phyloP scores from a whole-genome alignment of 1,140 invertebrate species.

The Bombus ignitus region DNA sequence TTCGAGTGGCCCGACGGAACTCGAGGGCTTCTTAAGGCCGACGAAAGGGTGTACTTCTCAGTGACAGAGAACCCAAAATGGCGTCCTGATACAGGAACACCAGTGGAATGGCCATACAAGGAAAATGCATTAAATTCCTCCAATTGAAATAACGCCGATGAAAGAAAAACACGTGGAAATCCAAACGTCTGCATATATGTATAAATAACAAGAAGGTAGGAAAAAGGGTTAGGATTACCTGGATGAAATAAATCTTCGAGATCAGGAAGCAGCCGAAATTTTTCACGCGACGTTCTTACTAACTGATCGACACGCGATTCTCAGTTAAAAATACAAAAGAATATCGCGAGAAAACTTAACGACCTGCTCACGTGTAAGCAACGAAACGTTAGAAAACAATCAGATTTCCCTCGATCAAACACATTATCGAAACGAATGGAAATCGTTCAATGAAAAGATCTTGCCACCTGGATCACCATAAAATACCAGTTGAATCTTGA shows the following conservation, averaged over 20 bases:
- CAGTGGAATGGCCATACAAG: slow-evolving; percentile 57
- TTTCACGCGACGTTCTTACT: too few relatives aligned
- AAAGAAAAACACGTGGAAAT: slow-evolving; percentile 43
- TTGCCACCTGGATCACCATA: background rate
- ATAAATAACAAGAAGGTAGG: background rate
- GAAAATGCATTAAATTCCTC: slow-evolving; percentile 69
- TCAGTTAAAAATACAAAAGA: too few relatives aligned
- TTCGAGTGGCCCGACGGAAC: slow-evolving; percentile 69
- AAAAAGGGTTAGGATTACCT: too few relatives aligned
- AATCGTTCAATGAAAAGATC: background rate
- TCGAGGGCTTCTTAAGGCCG: slow-evolving; percentile 69
- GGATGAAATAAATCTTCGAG: too few relatives aligned
- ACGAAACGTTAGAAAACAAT: too few relatives aligned
- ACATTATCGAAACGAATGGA: background rate
- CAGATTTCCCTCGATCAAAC: background rate
- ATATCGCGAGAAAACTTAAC: too few relatives aligned
- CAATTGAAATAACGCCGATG: slow-evolving; percentile 39
- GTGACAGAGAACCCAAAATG: slow-evolving; percentile 70
- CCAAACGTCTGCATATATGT: background rate
- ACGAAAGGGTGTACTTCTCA: slow-evolving; percentile 71
- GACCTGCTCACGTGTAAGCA: too few relatives aligned
- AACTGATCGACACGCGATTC: too few relatives aligned
- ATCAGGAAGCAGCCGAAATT: too few relatives aligned
- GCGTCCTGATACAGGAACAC: slow-evolving; percentile 68
- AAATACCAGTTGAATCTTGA: background rate